These are phyloP conservation scores for Portevinia maculata DNA, from an alignment of 2,888 invertebrate species.

Conservation along the genomic window DNA sequence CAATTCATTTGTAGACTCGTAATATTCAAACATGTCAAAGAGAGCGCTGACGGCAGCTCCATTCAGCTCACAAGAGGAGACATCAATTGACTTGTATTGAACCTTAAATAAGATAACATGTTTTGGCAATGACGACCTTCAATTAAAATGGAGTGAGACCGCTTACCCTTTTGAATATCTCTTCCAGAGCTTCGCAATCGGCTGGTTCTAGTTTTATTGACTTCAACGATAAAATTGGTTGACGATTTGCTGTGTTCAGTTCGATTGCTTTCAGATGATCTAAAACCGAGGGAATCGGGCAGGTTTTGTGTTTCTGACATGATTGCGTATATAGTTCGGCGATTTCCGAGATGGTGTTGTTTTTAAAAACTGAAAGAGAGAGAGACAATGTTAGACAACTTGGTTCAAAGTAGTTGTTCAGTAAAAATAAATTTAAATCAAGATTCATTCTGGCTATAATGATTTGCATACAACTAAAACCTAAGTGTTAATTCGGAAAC, in stretches of 20 bases:
- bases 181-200: slow-evolving; percentile 92
- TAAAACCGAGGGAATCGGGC: slow-evolving; percentile 87
- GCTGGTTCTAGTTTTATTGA: slow-evolving; percentile 86
- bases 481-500: no score
- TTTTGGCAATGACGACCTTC: slow-evolving; percentile 8
- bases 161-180: slow-evolving; percentile 88
- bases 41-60: slow-evolving; percentile 88
- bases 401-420: background rate
- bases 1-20: slow-evolving; percentile 91
- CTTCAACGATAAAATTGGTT: slow-evolving; percentile 85
- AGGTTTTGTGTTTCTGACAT: slow-evolving; percentile 88
- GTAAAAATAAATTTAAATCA: background rate
- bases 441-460: no score
- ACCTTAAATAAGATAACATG: slow-evolving; percentile 76
- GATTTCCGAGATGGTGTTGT: slow-evolving; percentile 86
- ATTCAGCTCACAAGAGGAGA: slow-evolving; percentile 81
- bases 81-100: slow-evolving; percentile 82
- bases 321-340: slow-evolving; percentile 88
- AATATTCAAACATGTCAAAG: slow-evolving; percentile 96
- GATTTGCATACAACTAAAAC: no score
- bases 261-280: slow-evolving; percentile 87
- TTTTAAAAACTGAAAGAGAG: slow-evolving; percentile 77
- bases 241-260: slow-evolving; percentile 82
- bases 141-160: no score
- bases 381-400: background rate